Evolutionary conservation across 2,888 invertebrate species (phyloP), one percentile per base, ranked within the genome.

Genomic region (Yponomeuta malinellus): DNA sequence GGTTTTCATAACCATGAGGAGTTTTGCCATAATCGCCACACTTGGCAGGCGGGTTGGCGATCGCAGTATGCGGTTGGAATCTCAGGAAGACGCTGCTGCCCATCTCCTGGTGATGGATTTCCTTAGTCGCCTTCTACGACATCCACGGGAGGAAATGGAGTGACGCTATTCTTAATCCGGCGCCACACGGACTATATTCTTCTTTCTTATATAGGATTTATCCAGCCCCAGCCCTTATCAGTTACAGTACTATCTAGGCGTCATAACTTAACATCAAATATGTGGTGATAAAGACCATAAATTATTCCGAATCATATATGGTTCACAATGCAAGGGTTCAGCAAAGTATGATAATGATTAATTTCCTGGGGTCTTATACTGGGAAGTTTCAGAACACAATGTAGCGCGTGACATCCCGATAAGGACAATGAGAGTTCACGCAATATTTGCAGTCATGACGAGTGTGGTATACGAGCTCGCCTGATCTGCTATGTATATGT

Each of bases 381-480:
- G 52, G 52, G 52, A 59, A 59, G 52, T 59, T 15, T 59, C 52
- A 59, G 52, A 59, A 59, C 52, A 59, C 52, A 59, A 59, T 59
- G 52, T 15, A 15, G 15, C 52, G 52, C 52, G 52, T 59, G 52
- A 59, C 52, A 59, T 59, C 12, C 15, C 15, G 52, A 59, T 59
- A 59, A 59, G 52, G 52, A 59, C 52, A 59, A 59, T 15, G 52
- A 59, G 52, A 15, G 52, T 59, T 59, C 52, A 59, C 3, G 52
- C 52, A 59, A 59, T 59, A 59, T 59, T 59, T 59, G 52, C 12
- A 0, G 15, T 59, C 52, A 59, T 15, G 12, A 59, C 52, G 15
- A 59, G 52, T 15, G 52, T 59, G 52, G 52, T 29, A 29, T 64
- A 65, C 1, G 31, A 65, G 31, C 37, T 12, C 31, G 2, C 66